These are phyloP conservation scores for Oreortyx pictus DNA, from an alignment of 2,797 vertebrate species.

Conservation along the genomic window DNA sequence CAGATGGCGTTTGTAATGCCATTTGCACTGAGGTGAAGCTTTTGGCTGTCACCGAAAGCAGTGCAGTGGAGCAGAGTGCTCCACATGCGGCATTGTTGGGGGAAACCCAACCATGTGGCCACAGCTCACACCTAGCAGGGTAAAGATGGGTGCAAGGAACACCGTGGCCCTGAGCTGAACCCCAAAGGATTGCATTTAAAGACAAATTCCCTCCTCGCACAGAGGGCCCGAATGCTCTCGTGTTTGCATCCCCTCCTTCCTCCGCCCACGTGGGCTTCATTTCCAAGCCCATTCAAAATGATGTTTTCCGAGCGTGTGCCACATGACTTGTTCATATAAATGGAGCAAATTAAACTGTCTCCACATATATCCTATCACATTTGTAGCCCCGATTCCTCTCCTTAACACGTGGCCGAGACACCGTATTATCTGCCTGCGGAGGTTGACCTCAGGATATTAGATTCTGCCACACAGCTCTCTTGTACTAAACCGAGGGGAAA, in stretches of 20 bases:
- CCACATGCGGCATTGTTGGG: background rate
- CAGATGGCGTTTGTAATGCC: slow-evolving; percentile 60
- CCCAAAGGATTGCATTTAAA: background rate
- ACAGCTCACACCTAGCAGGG: slow-evolving; percentile 36
- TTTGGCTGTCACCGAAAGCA: slow-evolving; percentile 40
- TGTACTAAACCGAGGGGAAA: slow-evolving; percentile 83
- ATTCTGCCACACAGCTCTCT: slow-evolving; percentile 84
- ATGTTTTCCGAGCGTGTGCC: slow-evolving; percentile 82
- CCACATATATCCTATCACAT: slow-evolving; percentile 83
- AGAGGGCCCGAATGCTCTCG: background rate
- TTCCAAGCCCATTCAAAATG: slow-evolving; percentile 72
- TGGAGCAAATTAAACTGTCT: slow-evolving; percentile 87
- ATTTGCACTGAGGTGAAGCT: slow-evolving; percentile 52
- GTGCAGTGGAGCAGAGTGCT: slow-evolving; percentile 39
- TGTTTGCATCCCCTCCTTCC: slow-evolving; percentile 26
- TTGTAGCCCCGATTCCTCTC: slow-evolving; percentile 83
- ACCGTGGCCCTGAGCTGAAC: no score
- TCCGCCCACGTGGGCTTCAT: slow-evolving; percentile 70
- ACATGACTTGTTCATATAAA: slow-evolving; percentile 85
- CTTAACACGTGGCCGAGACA: slow-evolving; percentile 81
- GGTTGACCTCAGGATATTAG: slow-evolving; percentile 88
- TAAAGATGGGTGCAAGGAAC: background rate
- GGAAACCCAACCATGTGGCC: background rate
- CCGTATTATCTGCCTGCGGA: slow-evolving; percentile 89
- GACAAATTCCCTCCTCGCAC: background rate